Conservation (phyloP, 2,113 vertebrate species). For the Rafetus swinhoei region DNA sequence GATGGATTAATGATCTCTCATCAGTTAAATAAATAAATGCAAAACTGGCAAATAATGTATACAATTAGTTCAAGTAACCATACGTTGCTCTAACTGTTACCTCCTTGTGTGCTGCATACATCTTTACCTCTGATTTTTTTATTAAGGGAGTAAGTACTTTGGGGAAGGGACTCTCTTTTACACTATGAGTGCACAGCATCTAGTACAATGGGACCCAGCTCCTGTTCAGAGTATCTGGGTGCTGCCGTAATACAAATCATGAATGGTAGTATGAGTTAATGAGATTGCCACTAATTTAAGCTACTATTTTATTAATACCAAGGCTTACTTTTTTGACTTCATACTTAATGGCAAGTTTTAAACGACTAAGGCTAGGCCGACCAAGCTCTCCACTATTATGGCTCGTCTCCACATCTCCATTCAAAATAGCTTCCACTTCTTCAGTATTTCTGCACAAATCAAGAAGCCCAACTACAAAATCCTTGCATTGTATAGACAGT, state of each 20-base stretch:
- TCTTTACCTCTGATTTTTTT: background rate
- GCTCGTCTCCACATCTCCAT: constrained; percentile 84
- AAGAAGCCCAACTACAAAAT: constrained; percentile 95
- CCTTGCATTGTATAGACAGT: constrained; percentile 96
- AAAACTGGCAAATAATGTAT: background rate
- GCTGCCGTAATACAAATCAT: background rate
- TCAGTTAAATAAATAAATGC: background rate
- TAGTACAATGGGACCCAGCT: background rate
- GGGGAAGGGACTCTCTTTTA: background rate
- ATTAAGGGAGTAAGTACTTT: accelerated
- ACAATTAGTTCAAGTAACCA: background rate
- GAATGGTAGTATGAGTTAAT: background rate
- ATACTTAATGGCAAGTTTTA: constrained; percentile 97
- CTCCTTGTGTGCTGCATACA: background rate
- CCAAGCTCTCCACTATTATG: constrained; percentile 67
- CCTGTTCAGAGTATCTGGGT: background rate
- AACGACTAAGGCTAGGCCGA: constrained; percentile 88
- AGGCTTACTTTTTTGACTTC: constrained; percentile 94
- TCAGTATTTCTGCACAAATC: constrained; percentile 96
- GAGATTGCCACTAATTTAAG: background rate
- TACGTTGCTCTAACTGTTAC: background rate
- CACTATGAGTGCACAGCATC: background rate
- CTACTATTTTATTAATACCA: background rate
- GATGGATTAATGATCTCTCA: background rate
- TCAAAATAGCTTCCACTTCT: constrained; percentile 95